Evolutionary conservation across 2,113 vertebrate genomes (phyloP), one percentile per base, ranked within the genome.

Genomic region (Serinus canaria): DNA sequence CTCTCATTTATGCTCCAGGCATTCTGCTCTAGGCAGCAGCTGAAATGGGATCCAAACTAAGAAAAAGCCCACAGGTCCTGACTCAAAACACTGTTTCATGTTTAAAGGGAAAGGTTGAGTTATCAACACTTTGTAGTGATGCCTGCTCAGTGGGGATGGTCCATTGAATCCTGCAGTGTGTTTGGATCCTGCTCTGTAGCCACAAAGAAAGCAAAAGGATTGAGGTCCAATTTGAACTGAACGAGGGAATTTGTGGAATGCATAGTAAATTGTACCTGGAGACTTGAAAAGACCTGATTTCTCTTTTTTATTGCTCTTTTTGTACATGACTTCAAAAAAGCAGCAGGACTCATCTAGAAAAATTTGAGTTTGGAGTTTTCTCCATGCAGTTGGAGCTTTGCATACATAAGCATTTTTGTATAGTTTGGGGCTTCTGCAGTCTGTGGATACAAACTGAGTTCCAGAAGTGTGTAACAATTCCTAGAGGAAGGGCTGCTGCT

Each of bases 21-120:
- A 64, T 79, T 93, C 44, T 68, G 86, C 93, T 92, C 87, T 62
- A 93, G 93, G 94, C 76, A 73, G 77, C 86, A 96, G 70, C 86
- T 95, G 76, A 97, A 96, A 89, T 25, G 68, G 49, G 79, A 93
- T 87, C 70, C 72, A 81, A 95, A 53, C 47, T 64, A 77, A 83
- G 88, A 33, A 93, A 89, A 96, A 94, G 24, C 75, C 76, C 76
- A 43, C 31, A 89, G 90, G 76, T 83, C 88, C 68, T 50, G 66
- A 21, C 85, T 96, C 41, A 87, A 90, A 92, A 73, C 8, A 39
- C 53, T 69, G 72, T 90, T 95, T 97, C 56, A 86, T 92, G 89
- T 94, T 90, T 83, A 89, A 96, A 96, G 66, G 82, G 86, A 87
- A 88, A 86, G 50, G 80, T 22, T 96, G 86, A 81, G 53, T 73